Conservation (phyloP, 2,888 invertebrate genomes). For the Drosophila yooni region DNA sequence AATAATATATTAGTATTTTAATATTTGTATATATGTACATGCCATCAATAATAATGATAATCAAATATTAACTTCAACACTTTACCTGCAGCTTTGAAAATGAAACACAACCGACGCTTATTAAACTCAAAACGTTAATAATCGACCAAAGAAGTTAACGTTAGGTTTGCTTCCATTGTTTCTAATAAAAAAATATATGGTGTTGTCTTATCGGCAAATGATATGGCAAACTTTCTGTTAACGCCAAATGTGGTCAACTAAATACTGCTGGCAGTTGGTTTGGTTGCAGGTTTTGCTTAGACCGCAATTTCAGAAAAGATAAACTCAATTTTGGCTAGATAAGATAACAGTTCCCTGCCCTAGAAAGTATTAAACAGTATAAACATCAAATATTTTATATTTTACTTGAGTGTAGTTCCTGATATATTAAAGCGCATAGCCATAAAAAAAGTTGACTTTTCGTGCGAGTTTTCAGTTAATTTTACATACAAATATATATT, state of each 20-base stretch:
- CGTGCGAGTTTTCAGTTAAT: not conserved
- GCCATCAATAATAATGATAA: not conserved
- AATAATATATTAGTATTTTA: conserved; percentile 1
- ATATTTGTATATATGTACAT: not conserved
- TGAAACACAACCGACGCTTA: conserved; percentile 48
- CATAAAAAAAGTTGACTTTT: not conserved
- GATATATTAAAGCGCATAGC: conserved; percentile 8
- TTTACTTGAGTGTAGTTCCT: not conserved
- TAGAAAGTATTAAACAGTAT: conserved; percentile 11
- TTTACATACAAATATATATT: too few species aligned
- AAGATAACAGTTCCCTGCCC: conserved; percentile 39
- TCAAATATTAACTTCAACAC: not conserved
- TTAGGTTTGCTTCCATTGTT: conserved; percentile 36
- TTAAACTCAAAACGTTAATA: conserved; percentile 49
- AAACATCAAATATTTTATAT: conserved; percentile 32
- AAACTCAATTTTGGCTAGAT: conserved; percentile 56
- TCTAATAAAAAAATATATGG: conserved; percentile 45
- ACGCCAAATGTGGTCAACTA: conserved; percentile 70
- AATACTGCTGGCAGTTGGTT: conserved; percentile 26
- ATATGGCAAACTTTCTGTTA: conserved; percentile 65
- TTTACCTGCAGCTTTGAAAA: conserved; percentile 5
- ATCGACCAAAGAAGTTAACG: conserved; percentile 27
- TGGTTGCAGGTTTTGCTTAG: conserved; percentile 17
- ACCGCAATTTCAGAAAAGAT: conserved; percentile 55
- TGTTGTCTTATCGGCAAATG: conserved; percentile 64